A percentile compares a stretch with the other conserved stretches of the same genome.
Conservation (phyloP, 2,888 invertebrate species). For the Synergus japonicus region DNA sequence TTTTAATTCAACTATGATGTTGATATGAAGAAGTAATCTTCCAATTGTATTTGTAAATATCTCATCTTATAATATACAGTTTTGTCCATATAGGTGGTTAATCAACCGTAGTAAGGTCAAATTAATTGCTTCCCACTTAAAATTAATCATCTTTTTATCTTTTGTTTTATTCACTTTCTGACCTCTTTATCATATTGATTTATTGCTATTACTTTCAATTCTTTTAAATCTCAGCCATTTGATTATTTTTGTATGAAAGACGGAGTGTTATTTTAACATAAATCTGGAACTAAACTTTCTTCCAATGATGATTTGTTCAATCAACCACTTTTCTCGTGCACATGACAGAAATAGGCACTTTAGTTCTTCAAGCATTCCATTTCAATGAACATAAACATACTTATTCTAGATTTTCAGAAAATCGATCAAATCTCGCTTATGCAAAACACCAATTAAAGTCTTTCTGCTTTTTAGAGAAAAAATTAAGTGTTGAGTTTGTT, state of each 20-base stretch:
- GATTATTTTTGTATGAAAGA: not conserved
- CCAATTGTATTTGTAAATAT: too few species aligned
- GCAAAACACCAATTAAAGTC: too few species aligned
- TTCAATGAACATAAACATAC: too few species aligned
- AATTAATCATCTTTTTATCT: not conserved
- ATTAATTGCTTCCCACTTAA: not conserved
- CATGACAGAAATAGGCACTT: too few species aligned
- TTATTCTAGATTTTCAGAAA: too few species aligned
- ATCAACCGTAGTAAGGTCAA: not conserved
- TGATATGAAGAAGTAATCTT: too few species aligned
- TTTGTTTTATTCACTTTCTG: not conserved
- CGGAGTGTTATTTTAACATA: not conserved
- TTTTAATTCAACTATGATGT: not conserved
- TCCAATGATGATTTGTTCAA: not conserved
- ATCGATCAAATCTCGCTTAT: too few species aligned
- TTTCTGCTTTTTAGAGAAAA: too few species aligned
- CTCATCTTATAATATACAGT: not conserved
- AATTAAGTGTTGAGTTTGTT: too few species aligned
- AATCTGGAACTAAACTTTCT: not conserved
- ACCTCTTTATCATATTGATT: not conserved
- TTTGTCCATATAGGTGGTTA: not conserved
- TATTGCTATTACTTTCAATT: not conserved
- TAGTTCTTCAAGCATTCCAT: too few species aligned
- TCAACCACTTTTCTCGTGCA: too few species aligned
- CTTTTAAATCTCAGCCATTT: not conserved